phyloP scores from a whole-genome alignment of 2,888 invertebrate genomes.

The Drosophila crucigera region DNA sequence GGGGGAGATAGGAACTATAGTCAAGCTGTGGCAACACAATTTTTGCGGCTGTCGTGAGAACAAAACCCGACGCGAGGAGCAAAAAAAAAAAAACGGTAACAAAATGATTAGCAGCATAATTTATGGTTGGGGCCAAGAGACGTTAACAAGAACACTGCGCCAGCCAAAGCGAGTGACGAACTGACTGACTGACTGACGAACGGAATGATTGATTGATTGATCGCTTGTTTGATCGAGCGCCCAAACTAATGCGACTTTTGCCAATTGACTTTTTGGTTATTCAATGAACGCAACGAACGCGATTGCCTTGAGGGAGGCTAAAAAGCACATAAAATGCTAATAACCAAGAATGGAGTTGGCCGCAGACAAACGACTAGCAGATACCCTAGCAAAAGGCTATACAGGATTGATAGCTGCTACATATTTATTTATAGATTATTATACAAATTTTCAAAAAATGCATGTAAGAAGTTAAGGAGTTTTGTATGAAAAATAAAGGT shows the following conservation, averaged over 20 bases:
- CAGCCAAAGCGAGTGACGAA: conserved; percentile 8
- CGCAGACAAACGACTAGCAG: not conserved
- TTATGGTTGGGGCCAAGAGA: conserved; percentile 64
- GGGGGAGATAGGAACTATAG: conserved; percentile 12
- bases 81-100: conserved; percentile 68
- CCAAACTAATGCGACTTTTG: conserved; percentile 56
- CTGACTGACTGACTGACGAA: conserved; percentile 38
- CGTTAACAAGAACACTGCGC: conserved; percentile 49
- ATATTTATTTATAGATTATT: not conserved
- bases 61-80: conserved; percentile 4
- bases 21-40: conserved; percentile 34
- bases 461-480: not conserved
- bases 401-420: not conserved
- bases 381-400: not conserved
- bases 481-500: too few relatives aligned
- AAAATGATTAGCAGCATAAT: conserved; percentile 74
- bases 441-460: not conserved
- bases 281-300: conserved; percentile 49
- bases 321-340: not conserved
- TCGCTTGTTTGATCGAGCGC: conserved; percentile 41
- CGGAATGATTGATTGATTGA: conserved; percentile 47
- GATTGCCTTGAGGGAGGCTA: conserved; percentile 44
- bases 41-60: conserved; percentile 78
- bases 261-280: conserved; percentile 44
- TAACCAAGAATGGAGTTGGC: not conserved